These are phyloP conservation scores for Pristionchus maxplancki DNA, from an alignment of 2,888 invertebrate species.

Conservation along the genomic window DNA sequence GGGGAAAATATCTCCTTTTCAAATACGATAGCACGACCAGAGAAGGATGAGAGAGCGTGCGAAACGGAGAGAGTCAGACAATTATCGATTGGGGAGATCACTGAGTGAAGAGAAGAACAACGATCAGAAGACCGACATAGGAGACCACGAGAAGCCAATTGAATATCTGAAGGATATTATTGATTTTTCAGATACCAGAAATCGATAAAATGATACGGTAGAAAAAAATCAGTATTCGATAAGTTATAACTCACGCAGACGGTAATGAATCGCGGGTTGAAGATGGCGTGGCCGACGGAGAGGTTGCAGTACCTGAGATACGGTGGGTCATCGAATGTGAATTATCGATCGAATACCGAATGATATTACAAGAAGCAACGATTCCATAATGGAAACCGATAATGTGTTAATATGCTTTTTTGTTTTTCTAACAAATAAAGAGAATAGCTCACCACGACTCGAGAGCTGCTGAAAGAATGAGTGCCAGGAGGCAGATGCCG, in stretches of 20 bases:
- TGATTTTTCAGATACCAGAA: background rate
- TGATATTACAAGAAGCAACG: no score
- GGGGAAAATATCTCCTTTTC: background rate
- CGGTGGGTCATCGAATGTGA: no score
- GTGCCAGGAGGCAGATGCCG: constrained; percentile 46
- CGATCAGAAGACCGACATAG: constrained; percentile 62
- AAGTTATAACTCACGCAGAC: constrained; percentile 38
- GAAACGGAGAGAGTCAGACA: no score
- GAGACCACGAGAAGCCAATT: constrained; percentile 67
- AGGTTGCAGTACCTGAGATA: constrained; percentile 44
- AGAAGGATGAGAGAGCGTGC: no score
- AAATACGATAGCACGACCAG: no score
- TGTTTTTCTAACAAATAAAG: no score
- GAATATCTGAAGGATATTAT: constrained; percentile 61
- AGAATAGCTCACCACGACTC: constrained; percentile 37
- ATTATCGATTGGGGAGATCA: constrained; percentile 9
- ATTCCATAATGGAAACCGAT: no score
- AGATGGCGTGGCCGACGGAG: constrained; percentile 48
- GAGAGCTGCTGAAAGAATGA: constrained; percentile 33
- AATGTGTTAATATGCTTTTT: no score
- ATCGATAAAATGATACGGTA: no score
- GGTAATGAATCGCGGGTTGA: constrained; percentile 38
- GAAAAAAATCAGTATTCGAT: no score
- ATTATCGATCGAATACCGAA: background rate
- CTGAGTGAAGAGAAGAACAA: constrained; percentile 60